Evolutionary conservation across 2,797 vertebrate genomes (phyloP).

Genomic region (Atherinosoma microstoma): DNA sequence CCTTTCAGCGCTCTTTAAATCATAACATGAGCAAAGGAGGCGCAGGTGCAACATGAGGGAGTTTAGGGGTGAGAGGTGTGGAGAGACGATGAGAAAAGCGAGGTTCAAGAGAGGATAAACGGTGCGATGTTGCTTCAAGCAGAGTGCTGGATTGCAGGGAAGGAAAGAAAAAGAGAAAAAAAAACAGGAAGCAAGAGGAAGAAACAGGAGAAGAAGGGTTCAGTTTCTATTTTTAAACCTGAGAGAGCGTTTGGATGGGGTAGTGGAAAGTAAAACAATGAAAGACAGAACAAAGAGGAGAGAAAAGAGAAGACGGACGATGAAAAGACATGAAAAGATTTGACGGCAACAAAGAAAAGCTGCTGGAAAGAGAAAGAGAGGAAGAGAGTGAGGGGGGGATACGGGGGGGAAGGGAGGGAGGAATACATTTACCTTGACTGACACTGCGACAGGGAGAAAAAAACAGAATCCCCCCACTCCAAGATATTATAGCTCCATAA

Average conservation of each 20-base stretch:
- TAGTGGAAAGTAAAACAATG: conserved; percentile 60
- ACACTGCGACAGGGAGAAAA: conserved; percentile 78
- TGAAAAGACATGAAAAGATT: conserved; percentile 43
- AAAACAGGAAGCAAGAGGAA: conserved; percentile 25
- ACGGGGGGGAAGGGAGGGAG: conserved; percentile 22
- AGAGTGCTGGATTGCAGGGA: conserved; percentile 48
- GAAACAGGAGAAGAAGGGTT: conserved; percentile 38
- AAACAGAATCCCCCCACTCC: conserved; percentile 62
- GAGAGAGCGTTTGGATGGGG: conserved; percentile 47
- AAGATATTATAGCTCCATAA: conserved; percentile 64
- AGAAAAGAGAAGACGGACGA: conserved; percentile 12
- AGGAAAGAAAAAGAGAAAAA: conserved; percentile 12
- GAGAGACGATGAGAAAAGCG: not conserved
- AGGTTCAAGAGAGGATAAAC: conserved; percentile 12
- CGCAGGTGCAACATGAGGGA: conserved; percentile 15
- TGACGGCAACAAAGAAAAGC: conserved; percentile 36
- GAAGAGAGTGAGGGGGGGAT: not conserved
- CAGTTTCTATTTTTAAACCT: conserved; percentile 68
- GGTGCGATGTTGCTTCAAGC: conserved; percentile 44
- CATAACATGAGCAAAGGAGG: conserved; percentile 3
- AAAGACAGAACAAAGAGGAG: conserved; percentile 11
- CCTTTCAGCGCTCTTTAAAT: conserved; percentile 15
- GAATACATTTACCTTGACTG: conserved; percentile 79
- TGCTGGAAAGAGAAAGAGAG: conserved; percentile 20
- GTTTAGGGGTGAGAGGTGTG: conserved; percentile 31